phyloP scores from a whole-genome alignment of 2,113 vertebrate species.

The Rhizomys pruinosus region DNA sequence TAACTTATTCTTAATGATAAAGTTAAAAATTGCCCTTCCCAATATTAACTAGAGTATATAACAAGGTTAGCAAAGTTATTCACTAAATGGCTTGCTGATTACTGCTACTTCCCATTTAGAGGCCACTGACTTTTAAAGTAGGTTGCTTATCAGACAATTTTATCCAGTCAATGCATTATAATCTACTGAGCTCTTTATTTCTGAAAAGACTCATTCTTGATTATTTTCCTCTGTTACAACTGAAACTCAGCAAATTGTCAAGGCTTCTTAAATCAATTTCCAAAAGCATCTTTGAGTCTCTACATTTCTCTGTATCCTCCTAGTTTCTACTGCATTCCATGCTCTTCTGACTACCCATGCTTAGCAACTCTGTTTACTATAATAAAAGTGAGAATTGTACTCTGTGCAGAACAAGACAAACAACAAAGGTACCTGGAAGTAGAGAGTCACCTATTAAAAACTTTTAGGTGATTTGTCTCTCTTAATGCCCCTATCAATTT shows the following conservation, averaged over 20 bases:
- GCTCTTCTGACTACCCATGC: neutral
- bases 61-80: neutral
- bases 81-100: neutral
- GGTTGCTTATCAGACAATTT: neutral
- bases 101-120: neutral
- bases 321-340: neutral
- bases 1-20: conserved; percentile 27
- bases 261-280: neutral
- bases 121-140: neutral
- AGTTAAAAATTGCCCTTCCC: neutral
- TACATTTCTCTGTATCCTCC: neutral
- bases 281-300: neutral
- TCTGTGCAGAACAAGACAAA: neutral
- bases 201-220: neutral
- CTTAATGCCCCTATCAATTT: neutral
- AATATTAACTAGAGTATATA: neutral
- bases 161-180: neutral
- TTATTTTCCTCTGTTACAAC: neutral
- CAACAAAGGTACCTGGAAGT: neutral
- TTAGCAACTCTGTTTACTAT: neutral
- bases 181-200: neutral
- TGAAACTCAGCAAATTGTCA: neutral
- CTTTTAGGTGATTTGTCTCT: neutral
- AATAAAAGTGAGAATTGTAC: neutral
- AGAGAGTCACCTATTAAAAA: neutral